Conservation (phyloP, 1,140 invertebrate genomes). For the Trichonephila inaurata region DNA sequence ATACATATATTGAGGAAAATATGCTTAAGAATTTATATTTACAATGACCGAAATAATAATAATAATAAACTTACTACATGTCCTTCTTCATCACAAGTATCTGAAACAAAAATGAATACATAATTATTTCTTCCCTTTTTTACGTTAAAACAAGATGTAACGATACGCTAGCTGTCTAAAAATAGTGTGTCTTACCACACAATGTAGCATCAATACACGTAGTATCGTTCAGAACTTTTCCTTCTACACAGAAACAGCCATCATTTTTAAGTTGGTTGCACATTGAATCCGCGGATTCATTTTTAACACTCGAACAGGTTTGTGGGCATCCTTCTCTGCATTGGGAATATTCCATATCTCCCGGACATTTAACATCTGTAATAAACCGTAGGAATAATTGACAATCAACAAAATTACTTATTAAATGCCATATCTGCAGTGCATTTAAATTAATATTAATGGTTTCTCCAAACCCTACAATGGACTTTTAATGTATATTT, state of each 20-base stretch:
- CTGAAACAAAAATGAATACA: slow-evolving; percentile 71
- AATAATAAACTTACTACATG: slow-evolving; percentile 82
- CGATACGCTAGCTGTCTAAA: not conserved
- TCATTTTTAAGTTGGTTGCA: slow-evolving; percentile 83
- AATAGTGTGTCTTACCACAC: slow-evolving; percentile 81
- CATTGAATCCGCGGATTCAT: slow-evolving; percentile 71
- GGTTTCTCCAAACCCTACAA: too few species aligned
- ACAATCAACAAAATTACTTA: not conserved
- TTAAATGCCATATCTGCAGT: too few species aligned
- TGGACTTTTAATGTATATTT: too few species aligned
- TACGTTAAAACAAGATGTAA: not conserved
- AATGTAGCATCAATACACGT: slow-evolving; percentile 84
- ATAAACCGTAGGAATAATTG: not conserved
- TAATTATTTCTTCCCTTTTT: not conserved
- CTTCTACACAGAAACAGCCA: slow-evolving; percentile 91
- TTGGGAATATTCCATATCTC: slow-evolving; percentile 85
- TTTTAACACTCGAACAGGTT: slow-evolving; percentile 84
- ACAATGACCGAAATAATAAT: too few species aligned
- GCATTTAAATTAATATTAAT: too few species aligned
- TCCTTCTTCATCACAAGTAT: slow-evolving; percentile 85
- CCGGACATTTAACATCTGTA: slow-evolving; percentile 79
- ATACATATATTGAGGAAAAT: too few species aligned
- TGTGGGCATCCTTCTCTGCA: slow-evolving; percentile 86
- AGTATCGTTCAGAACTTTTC: slow-evolving; percentile 84
- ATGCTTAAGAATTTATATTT: too few species aligned